phyloP scores from a whole-genome alignment of 1,140 invertebrate species.

The Heliothis virescens region DNA sequence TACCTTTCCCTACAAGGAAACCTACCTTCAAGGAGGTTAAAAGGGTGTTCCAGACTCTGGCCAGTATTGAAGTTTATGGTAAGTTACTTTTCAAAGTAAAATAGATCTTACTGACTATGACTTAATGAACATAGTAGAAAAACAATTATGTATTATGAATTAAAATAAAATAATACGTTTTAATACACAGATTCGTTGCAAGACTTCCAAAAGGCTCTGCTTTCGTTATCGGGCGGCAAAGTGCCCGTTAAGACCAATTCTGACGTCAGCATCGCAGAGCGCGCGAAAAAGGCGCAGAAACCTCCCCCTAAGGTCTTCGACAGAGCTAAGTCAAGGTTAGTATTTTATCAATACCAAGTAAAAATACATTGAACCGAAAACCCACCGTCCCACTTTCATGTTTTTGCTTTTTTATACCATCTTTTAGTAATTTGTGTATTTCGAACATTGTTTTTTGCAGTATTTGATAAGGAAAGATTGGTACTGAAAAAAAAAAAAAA shows the following conservation, averaged over 20 bases:
- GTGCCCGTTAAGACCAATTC: conserved; percentile 64
- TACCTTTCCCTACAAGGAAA: conserved; percentile 94
- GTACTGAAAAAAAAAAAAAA: too few species aligned
- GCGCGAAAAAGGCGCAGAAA: conserved; percentile 67
- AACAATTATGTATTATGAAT: too few species aligned
- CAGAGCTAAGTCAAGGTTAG: conserved; percentile 82
- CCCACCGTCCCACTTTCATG: background rate
- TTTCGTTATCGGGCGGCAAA: conserved; percentile 70
- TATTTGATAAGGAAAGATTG: too few species aligned
- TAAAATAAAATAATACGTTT: too few species aligned
- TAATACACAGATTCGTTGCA: conserved; percentile 87
- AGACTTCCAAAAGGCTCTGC: conserved; percentile 84
- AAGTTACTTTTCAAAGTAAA: conserved; percentile 54
- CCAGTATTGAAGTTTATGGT: conserved; percentile 92
- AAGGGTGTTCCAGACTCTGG: conserved; percentile 90
- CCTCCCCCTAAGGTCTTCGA: conserved; percentile 73
- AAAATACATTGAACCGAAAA: background rate
- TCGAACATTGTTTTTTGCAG: background rate
- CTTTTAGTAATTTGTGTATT: background rate
- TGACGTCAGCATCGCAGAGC: conserved; percentile 59
- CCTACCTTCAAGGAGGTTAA: conserved; percentile 94
- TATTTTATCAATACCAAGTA: background rate
- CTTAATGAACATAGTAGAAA: too few species aligned
- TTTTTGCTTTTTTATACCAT: too few species aligned
- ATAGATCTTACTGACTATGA: background rate